Conservation (phyloP, 2,888 invertebrate species). For the Carcina quercana region DNA sequence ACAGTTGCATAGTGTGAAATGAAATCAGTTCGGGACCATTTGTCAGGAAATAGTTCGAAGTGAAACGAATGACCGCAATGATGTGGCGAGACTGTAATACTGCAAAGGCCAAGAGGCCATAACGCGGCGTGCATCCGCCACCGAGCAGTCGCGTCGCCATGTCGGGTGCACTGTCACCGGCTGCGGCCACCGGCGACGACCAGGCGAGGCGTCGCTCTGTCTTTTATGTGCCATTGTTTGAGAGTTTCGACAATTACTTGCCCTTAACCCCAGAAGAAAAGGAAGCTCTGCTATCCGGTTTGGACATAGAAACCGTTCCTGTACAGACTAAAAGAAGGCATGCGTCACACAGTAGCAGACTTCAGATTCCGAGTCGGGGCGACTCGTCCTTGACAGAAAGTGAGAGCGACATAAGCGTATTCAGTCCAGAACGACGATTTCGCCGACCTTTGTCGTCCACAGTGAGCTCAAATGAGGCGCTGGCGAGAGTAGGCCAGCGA, state of each 20-base stretch:
- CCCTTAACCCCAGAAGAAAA: conserved; percentile 67
- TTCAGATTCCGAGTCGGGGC: conserved; percentile 42
- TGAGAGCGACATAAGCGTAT: conserved; percentile 58
- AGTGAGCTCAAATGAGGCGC: conserved; percentile 58
- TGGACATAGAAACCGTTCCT: conserved; percentile 32
- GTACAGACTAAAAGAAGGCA: conserved; percentile 46
- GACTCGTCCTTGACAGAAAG: conserved; percentile 63
- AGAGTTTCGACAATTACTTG: conserved; percentile 74
- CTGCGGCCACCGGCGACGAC: conserved; percentile 60
- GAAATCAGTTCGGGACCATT: conserved; percentile 34
- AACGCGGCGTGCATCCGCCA: conserved; percentile 54
- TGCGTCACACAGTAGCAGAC: conserved; percentile 38
- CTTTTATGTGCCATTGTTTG: conserved; percentile 82
- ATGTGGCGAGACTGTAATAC: conserved; percentile 44
- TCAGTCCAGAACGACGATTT: conserved; percentile 53
- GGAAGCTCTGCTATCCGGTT: conserved; percentile 57
- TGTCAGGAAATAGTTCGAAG: conserved; percentile 37
- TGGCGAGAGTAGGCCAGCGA: conserved; percentile 51
- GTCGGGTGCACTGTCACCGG: conserved; percentile 53
- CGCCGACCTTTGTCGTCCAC: conserved; percentile 60
- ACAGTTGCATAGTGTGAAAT: conserved; percentile 43
- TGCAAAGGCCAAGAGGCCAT: conserved; percentile 40
- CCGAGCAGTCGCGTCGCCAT: conserved; percentile 29
- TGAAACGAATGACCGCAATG: conserved; percentile 50
- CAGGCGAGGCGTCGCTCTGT: conserved; percentile 79